A percentile compares a stretch with the other conserved stretches of the same genome.
Conservation (phyloP, 2,113 vertebrate genomes). For the Ceuthmochares aereus region DNA sequence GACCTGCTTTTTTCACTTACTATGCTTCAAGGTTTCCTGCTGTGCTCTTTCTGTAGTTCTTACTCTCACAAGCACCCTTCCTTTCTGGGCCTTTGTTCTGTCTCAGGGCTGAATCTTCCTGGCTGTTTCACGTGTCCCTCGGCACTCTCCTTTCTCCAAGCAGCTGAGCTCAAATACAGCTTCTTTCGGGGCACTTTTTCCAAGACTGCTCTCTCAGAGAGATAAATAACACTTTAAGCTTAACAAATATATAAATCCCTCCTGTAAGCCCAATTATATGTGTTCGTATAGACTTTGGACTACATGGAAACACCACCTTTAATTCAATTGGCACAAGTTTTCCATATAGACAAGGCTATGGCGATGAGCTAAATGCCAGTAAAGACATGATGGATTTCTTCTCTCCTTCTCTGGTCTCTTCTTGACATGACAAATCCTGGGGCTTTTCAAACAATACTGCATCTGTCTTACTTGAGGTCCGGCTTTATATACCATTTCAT, state of each 20-base stretch:
- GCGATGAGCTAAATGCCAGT: neutral
- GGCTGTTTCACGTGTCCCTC: neutral
- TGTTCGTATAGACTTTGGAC: neutral
- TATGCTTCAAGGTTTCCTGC: neutral
- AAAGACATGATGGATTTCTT: neutral
- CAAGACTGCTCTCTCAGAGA: neutral
- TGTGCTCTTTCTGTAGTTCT: neutral
- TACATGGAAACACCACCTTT: neutral
- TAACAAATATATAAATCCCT: neutral
- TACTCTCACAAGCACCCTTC: neutral
- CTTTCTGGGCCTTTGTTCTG: neutral
- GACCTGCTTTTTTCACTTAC: neutral
- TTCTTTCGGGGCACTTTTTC: neutral
- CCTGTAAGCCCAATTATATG: neutral
- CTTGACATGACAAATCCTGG: neutral
- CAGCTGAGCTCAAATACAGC: neutral
- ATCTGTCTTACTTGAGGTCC: neutral
- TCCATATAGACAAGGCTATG: neutral
- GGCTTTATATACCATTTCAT: neutral
- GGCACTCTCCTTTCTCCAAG: neutral
- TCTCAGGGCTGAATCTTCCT: rapidly evolving
- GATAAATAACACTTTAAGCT: neutral
- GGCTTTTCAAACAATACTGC: neutral
- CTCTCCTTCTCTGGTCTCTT: neutral
- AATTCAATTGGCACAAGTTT: neutral